A percentile compares a stretch with the other conserved stretches of the same genome.
Evolutionary conservation across 23 tunicate genomes (phyloP).

Genomic region (Oikopleura dioica): DNA sequence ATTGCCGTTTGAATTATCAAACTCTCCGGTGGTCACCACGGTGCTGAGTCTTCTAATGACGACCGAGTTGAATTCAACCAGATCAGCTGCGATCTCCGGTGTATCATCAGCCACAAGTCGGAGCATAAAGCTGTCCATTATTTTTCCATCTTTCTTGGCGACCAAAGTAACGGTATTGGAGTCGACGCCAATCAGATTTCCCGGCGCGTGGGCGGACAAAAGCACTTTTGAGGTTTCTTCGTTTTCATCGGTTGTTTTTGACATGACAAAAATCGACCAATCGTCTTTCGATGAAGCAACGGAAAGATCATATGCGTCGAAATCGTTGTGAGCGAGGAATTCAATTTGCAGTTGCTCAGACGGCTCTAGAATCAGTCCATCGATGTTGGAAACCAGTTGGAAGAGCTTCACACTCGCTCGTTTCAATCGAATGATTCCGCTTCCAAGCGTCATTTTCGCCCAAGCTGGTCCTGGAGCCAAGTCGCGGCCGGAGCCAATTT

Average conservation of each 20-base stretch:
- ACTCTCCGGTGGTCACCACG: background rate
- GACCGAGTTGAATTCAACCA: background rate
- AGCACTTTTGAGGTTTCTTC: background rate
- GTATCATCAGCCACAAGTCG: background rate
- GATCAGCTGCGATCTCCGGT: background rate
- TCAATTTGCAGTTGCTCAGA: background rate
- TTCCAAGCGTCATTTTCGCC: background rate
- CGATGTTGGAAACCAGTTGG: background rate
- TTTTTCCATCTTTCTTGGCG: background rate
- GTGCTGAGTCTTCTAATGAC: background rate
- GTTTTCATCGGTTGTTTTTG: background rate
- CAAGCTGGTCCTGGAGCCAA: background rate
- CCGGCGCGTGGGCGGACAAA: background rate
- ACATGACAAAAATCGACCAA: background rate
- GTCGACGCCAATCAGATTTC: background rate
- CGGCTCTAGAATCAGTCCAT: constrained; percentile 5
- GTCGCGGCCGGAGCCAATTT: background rate
- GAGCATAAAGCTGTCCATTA: background rate
- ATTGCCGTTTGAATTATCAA: background rate
- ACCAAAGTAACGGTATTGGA: background rate
- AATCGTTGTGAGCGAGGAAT: background rate
- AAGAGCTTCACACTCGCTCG: background rate
- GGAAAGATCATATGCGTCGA: background rate
- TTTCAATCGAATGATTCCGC: background rate
- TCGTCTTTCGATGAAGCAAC: background rate